Conservation (phyloP, 2,888 invertebrate species). For the Pollenia labialis region DNA sequence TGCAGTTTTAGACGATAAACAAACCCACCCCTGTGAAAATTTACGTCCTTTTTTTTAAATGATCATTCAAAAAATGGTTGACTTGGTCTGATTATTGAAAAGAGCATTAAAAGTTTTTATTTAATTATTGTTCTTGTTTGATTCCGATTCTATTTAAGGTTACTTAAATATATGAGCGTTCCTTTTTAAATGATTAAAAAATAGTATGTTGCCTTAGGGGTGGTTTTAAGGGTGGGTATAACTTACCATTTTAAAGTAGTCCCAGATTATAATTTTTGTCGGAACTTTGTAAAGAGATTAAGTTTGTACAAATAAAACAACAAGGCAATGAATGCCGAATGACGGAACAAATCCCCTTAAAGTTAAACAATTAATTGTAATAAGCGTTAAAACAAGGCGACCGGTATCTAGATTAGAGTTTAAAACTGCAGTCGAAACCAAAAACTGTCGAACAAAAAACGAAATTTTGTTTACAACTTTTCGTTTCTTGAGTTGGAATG, state of each 20-base stretch:
- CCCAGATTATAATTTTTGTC: slow-evolving; percentile 43
- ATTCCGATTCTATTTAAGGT: slow-evolving; percentile 49
- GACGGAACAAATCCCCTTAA: slow-evolving; percentile 30
- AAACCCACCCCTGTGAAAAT: slow-evolving; percentile 1
- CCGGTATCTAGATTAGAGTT: no score
- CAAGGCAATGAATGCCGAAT: not conserved
- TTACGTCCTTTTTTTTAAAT: slow-evolving; percentile 14
- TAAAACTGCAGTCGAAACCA: no score
- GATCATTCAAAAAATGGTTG: slow-evolving; percentile 42
- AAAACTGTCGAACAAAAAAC: no score
- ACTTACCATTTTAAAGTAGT: slow-evolving; percentile 1
- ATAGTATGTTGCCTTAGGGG: not conserved
- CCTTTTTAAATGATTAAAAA: slow-evolving; percentile 1
- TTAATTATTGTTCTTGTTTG: slow-evolving; percentile 5
- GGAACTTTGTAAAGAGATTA: slow-evolving; percentile 52
- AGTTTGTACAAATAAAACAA: slow-evolving; percentile 21
- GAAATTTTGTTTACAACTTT: no score
- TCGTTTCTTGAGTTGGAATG: no score
- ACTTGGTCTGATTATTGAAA: slow-evolving; percentile 37
- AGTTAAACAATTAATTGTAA: slow-evolving; percentile 62
- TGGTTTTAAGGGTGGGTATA: slow-evolving; percentile 18
- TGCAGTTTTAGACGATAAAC: not conserved
- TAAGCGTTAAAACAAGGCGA: slow-evolving; percentile 61
- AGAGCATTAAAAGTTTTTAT: slow-evolving; percentile 43
- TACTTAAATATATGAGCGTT: slow-evolving; percentile 60